Evolutionary conservation across 2,797 vertebrate species (phyloP).

Genomic region (Phrynocephalus forsythii): DNA sequence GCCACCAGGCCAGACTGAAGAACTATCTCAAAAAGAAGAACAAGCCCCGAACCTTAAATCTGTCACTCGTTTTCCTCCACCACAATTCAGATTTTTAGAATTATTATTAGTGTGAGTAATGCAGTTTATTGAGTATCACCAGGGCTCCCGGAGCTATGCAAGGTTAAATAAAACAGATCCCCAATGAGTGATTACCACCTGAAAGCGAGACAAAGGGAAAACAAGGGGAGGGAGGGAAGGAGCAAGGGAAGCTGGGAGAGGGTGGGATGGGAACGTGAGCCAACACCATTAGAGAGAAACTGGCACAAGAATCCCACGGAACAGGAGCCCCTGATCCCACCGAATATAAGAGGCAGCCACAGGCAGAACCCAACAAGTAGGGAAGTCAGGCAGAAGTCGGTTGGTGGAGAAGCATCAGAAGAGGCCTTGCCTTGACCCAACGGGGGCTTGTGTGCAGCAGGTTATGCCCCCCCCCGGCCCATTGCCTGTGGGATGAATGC

Average conservation of each 20-base stretch:
- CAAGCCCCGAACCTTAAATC: neutral
- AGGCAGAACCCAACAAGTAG: neutral
- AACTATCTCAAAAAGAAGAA: neutral
- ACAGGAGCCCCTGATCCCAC: neutral
- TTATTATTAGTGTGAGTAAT: conserved; percentile 18
- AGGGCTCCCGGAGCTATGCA: neutral
- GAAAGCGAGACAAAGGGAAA: neutral
- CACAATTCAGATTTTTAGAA: neutral
- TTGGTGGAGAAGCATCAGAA: too few relatives aligned
- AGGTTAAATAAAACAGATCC: conserved; percentile 29
- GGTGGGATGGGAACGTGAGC: neutral
- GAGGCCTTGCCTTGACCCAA: too few relatives aligned
- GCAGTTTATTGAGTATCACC: conserved; percentile 2
- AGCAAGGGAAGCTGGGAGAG: neutral
- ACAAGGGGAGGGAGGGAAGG: neutral
- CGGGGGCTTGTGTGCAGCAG: too few relatives aligned
- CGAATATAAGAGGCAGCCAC: neutral
- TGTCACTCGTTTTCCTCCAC: too few relatives aligned
- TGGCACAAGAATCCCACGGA: neutral
- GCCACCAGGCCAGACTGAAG: too few relatives aligned
- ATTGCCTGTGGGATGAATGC: too few relatives aligned
- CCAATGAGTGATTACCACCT: neutral
- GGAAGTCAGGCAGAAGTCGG: too few relatives aligned
- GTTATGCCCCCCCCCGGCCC: too few relatives aligned
- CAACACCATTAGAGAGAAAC: neutral